Evolutionary conservation across 2,888 invertebrate genomes (phyloP), one percentile per base, ranked within the genome.

Genomic region (Danaus chrysippus): DNA sequence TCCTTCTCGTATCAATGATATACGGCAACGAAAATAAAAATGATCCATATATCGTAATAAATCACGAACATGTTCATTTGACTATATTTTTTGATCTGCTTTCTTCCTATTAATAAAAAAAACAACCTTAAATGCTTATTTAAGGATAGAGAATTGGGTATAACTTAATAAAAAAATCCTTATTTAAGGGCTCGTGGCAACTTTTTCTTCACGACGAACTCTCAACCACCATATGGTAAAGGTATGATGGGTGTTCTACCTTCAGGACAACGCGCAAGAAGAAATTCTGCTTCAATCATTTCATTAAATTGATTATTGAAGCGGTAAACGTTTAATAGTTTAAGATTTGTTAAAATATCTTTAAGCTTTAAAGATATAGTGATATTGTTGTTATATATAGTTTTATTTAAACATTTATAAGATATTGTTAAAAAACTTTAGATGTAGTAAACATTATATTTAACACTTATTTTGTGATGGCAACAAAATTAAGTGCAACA

Each of bases 151-250:
- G 23, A 23, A 23, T 23, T 23, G 5, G 23, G 23, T 23, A 23
- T 34, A 34, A 34, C 2, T 6, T 34, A 34, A 2, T 6, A 6
- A 34, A 34, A 6, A 17, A 17, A 10, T n/a, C 3, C 42, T 56
- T 42, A 68, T 70, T 77, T 43, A 83, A 91, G 91, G 34, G 81
- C 84, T 3, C 74, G 73, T 63, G 91, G 90, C 12, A 84, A 88
- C 74, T 90, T 73, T 68, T 91, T 75, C 70, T 73, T 91, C 13
- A 77, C 75, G 0, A 91, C 91, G 10, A 82, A 82, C 55, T 12
- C 73, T 0, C 67, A 67, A 0, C 63, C 82, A 0, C 79, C 80
- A 0, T 90, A 70, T 68, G 82, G 82, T 5, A 76, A 74, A 71
- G 86, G 85, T 0, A 10, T 43, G 0, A 73, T 72, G 10, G 89